Base-by-base conservation (phyloP, 2,797 vertebrate species). In the Pogonophryne albipinna region DNA sequence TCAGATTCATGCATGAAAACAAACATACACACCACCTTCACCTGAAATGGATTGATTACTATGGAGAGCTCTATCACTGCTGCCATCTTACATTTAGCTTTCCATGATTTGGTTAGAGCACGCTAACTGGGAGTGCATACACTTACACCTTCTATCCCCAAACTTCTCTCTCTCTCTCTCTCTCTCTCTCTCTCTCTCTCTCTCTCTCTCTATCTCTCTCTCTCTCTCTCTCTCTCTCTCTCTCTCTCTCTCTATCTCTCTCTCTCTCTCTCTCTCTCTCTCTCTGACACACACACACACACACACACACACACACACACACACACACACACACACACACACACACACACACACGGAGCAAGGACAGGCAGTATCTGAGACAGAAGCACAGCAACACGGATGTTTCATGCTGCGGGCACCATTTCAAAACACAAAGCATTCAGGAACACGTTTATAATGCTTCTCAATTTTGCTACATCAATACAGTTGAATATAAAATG, bases 61-160 rank as follows among this genome's bases (percentile, higher is more conserved):
- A 64, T 76, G 73, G 71, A 83, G 76, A 51, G 75, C 62, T 85
- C 20, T 70, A 83, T 80, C 73, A 73, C 50, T 44, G 71, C 76
- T 91, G 84, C 77, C 88, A 78, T 67, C 82, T 86, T 71, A 76
- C 62, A 85, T 89, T 87, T 87, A 82, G 51, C 2, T 52, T 74
- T 69, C 63, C 42, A 65, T 63, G 61, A 74, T 74, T 78, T 80
- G 61, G 74, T 74, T 63, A 74, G 50, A 74, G 49, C 47, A 73
- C 10, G 44, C 58, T 80, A 82, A 88, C 75, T 73, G 65, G 62
- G 63, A 71, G 64, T 79, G 76, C 82, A 85, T 85, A 78, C 74
- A 83, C 87, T 79, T 84, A 74, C 41, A 78, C 61, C 46, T 57
- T 56, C 58, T 65, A 49, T 76, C 50, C 46, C 66, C 52, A 78